Evolutionary conservation across 2,888 invertebrate species (phyloP).

Genomic region (Teleiodes luculella): DNA sequence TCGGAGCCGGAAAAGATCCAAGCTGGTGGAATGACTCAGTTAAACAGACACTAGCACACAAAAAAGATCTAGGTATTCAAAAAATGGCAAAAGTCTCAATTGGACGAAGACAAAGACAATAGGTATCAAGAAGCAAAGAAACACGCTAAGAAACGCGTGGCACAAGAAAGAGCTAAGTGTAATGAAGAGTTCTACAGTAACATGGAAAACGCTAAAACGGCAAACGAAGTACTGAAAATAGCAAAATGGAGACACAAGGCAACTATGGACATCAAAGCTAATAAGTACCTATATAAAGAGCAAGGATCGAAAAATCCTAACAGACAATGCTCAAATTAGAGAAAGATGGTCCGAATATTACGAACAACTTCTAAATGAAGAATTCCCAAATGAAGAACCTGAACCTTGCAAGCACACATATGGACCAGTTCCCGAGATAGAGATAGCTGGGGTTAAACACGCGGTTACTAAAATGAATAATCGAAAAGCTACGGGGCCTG

Average conservation of each 20-base stretch:
- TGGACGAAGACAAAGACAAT: slow-evolving; percentile 11
- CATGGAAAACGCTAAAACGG: slow-evolving; percentile 17
- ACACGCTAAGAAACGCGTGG: slow-evolving; percentile 15
- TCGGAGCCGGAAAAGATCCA: slow-evolving; percentile 12
- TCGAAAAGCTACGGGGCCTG: slow-evolving; percentile 12
- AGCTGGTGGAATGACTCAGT: slow-evolving; percentile 16
- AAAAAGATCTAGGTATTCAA: slow-evolving; percentile 20
- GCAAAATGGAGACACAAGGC: slow-evolving; percentile 11
- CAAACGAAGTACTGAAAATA: slow-evolving; percentile 17
- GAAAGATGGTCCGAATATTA: slow-evolving; percentile 16
- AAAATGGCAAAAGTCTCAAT: slow-evolving; percentile 18
- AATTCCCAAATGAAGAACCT: neutral
- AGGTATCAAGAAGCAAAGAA: slow-evolving; percentile 18
- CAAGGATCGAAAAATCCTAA: slow-evolving; percentile 13
- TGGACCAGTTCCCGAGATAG: slow-evolving; percentile 8
- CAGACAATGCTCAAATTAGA: slow-evolving; percentile 12
- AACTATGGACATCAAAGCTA: slow-evolving; percentile 4
- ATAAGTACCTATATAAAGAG: slow-evolving; percentile 19
- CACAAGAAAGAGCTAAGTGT: slow-evolving; percentile 15
- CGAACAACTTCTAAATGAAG: neutral
- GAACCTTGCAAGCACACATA: neutral
- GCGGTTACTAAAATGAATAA: slow-evolving; percentile 12
- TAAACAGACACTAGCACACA: slow-evolving; percentile 9
- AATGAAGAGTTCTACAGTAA: slow-evolving; percentile 16
- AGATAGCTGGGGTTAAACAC: too few species aligned